Evolutionary conservation across 2,113 vertebrate species (phyloP), one percentile per base, ranked within the genome.

Genomic region (Macroglossus sobrinus): DNA sequence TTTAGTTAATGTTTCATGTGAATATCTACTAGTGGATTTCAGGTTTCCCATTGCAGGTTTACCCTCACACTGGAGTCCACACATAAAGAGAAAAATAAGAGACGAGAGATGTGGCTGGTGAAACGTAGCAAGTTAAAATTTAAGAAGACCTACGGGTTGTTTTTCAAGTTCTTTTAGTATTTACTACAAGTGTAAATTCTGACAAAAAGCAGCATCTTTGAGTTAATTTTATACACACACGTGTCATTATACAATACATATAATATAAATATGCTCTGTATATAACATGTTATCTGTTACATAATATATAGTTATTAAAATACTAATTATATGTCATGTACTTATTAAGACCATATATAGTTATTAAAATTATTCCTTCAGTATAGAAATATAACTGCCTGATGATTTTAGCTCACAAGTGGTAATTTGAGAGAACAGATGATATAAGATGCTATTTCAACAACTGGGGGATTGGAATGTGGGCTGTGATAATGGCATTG

Each of bases 1-100:
- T 92, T 92, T 84, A 95, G 97, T 98, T 98, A 97, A 98, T 98
- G 97, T 97, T 98, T 98, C 94, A 96, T 96, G 76, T 92, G 45
- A 96, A 28, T 93, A 95, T 94, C 94, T 94, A 88, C 10, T 84
- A 40, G 80, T 76, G 75, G 94, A 92, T 94, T 96, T 82, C 10
- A 22, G 11, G 57, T 80, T 95, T 93, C 92, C 33, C 38, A 85
- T 78, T 59, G 75, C n/a, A 71, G 55, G 19, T 53, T 81, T 59
- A 88, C 81, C 74, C 12, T 68, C 33, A 43, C 4, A n/a, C 33
- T 84, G 40, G 50, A 90, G 87, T 89, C 38, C 47, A n/a, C 5
- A 33, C 38, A 76, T 35, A 59, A 88, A 74, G 45, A 88, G 61
- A 89, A 84, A 93, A 81, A n/a, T 21, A 64, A 57, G 33, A 81